phyloP scores from a whole-genome alignment of 2,888 invertebrate species.

The Euproctis similis region DNA sequence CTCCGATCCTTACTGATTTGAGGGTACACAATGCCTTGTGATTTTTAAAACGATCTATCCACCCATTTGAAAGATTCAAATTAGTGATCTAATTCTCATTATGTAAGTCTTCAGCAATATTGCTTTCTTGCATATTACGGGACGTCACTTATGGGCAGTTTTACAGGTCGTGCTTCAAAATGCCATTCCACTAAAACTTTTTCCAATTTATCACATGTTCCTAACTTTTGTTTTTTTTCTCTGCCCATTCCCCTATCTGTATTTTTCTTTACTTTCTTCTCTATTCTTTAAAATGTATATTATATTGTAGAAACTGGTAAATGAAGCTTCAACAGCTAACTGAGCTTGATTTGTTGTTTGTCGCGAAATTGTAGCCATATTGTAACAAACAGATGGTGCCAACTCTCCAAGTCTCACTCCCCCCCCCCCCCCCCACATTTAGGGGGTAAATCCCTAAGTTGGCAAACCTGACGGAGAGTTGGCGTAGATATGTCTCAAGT shows the following conservation, averaged over 20 bases:
- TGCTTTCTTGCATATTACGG: constrained; percentile 6
- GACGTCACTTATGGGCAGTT: constrained; percentile 3
- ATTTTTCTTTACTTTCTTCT: not conserved
- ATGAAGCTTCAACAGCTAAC: not conserved
- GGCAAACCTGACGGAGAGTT: no score
- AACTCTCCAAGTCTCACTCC: no score
- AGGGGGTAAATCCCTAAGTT: no score
- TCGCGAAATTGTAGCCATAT: no score
- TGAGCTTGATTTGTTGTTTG: not conserved
- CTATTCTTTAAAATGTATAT: not conserved
- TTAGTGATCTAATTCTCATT: no score
- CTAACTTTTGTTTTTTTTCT: no score
- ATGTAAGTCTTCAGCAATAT: constrained; percentile 8
- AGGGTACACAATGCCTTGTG: constrained; percentile 8
- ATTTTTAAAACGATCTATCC: constrained; percentile 16
- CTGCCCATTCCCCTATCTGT: not conserved
- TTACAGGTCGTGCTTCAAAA: constrained; percentile 1
- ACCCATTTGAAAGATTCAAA: constrained; percentile 11
- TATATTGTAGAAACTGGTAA: not conserved
- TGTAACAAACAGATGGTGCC: no score
- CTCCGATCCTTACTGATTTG: constrained; percentile 6
- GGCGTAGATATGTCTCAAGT: no score
- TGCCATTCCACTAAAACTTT: no score
- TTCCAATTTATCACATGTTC: no score
- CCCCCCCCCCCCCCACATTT: no score